These are phyloP conservation scores for Tinea semifulvella DNA, from an alignment of 2,888 invertebrate genomes.

Conservation along the genomic window DNA sequence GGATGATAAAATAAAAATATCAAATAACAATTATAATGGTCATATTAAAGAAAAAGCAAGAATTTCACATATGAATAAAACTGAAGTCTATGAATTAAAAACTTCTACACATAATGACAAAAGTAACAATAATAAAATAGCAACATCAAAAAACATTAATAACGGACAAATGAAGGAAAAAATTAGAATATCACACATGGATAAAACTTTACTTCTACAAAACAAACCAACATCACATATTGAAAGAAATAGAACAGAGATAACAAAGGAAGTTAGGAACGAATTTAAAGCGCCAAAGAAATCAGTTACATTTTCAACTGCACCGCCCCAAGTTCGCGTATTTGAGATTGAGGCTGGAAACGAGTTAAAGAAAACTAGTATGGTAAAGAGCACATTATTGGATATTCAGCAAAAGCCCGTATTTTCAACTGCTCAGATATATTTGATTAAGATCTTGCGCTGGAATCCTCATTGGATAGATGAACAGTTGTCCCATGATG, in stretches of 20 bases:
- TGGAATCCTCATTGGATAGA: constrained; percentile 76
- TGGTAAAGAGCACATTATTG: constrained; percentile 32
- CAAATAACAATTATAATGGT: too few relatives aligned
- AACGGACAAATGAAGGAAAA: not conserved
- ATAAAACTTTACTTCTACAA: too few relatives aligned
- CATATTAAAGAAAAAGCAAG: too few relatives aligned
- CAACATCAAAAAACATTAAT: not conserved
- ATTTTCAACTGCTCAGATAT: constrained; percentile 36
- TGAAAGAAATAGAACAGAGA: not conserved
- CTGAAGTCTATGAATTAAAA: not conserved
- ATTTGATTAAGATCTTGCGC: constrained; percentile 59
- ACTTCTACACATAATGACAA: not conserved
- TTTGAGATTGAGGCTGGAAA: constrained; percentile 52
- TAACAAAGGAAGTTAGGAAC: not conserved
- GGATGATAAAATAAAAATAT: too few relatives aligned
- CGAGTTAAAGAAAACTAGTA: constrained; percentile 33
- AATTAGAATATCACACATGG: too few relatives aligned
- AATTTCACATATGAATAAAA: not conserved
- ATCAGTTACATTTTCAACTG: constrained; percentile 40
- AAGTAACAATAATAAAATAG: not conserved
- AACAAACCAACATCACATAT: not conserved
- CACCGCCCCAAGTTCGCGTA: constrained; percentile 28
- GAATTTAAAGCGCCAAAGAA: constrained; percentile 26
- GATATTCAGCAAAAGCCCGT: constrained; percentile 36
- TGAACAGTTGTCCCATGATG: constrained; percentile 49